Base-by-base conservation (phyloP, 2,888 invertebrate genomes). In the Helleia helle region DNA sequence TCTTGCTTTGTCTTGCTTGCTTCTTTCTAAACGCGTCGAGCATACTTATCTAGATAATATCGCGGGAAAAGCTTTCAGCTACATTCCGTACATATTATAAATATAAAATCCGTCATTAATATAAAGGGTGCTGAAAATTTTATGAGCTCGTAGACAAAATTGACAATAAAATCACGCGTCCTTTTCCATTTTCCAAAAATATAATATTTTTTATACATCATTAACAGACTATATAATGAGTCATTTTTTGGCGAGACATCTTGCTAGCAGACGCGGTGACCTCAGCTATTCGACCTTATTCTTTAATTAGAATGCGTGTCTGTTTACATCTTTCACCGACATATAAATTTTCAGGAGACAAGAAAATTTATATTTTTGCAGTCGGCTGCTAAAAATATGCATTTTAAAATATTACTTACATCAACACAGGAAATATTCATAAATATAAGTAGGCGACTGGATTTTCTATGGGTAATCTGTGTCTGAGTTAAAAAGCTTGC, bases 251-350 rank as follows among this genome's bases (percentile, higher is more conserved):
- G 65, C 73, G 69, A 72, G 73, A 73, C 72, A 58, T 62, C 59
- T 52, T 54, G 52, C 57, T 62, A 61, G 55, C 68, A 71, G 70
- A 65, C 71, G 59, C 67, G 69, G 68, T 59, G 56, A 58, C 60
- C 59, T 56, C 52, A 56, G 43, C 52, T 49, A 54, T 56, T 51
- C 72, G 69, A 74, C 75, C 74, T 75, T 76, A 76, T 74, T 79
- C 71, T 55, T 52, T 76, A 71, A 71, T 71, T 68, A 76, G 72
- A 76, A 71, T 80, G 73, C 73, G 75, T 63, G 70, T 73, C 69
- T 77, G 76, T 80, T 80, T 79, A 80, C 74, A 76, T 76, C 72
- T 75, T 72, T 73, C 73, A 65, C 69, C 65, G 18, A 22, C 22
- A 22, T 3, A 34, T 18, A 34, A 34, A n/a, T 8, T 12, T 18